Conservation (phyloP, 2,113 vertebrate genomes). For the human region DNA sequence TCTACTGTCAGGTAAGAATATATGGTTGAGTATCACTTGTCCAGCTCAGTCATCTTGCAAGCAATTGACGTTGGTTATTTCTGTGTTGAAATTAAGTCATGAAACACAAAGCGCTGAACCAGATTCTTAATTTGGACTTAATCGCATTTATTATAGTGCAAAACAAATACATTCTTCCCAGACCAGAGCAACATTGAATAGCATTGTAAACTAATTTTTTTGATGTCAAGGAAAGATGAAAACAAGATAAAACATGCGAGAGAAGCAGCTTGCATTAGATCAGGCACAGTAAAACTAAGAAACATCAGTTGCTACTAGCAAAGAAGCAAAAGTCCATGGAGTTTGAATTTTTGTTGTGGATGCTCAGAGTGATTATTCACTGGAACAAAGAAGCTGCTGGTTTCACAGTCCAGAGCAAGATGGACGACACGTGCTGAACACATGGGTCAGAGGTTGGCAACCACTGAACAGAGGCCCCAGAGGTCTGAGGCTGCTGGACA, state of each 20-base stretch:
- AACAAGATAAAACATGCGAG: not conserved
- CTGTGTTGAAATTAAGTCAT: not conserved
- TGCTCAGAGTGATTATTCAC: not conserved
- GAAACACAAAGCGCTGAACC: not conserved
- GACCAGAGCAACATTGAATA: not conserved
- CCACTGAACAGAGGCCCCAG: not conserved
- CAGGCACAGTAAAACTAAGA: not conserved
- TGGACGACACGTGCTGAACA: not conserved
- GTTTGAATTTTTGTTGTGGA: not conserved
- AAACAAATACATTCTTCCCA: not conserved
- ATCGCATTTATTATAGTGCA: conserved; percentile 14
- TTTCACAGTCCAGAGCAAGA: not conserved
- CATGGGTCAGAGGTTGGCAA: not conserved
- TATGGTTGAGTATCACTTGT: fast-evolving
- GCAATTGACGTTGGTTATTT: not conserved
- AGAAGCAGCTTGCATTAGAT: not conserved
- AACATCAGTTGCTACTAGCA: not conserved
- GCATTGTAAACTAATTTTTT: not conserved
- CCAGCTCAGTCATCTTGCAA: not conserved
- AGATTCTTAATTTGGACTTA: not conserved
- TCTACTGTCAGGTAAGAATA: not conserved
- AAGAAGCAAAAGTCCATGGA: not conserved
- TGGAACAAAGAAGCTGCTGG: not conserved
- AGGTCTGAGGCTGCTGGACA: conserved; percentile 36
- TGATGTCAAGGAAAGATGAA: not conserved